phyloP scores from a whole-genome alignment of 2,113 vertebrate genomes.

The Hemiprocne comata region DNA sequence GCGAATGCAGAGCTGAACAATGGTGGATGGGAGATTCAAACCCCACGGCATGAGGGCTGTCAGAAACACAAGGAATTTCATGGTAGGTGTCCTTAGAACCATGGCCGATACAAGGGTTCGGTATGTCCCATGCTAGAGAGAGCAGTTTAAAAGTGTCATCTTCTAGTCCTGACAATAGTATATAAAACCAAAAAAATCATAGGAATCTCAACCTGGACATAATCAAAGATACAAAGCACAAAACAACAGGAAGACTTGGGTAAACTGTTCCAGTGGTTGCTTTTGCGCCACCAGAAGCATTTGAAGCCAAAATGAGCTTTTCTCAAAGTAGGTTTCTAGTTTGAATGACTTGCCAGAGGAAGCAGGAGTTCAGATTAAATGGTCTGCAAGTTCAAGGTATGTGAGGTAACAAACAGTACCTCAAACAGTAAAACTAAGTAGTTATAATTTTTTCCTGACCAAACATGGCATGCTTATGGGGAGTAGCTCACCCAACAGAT shows the following conservation, averaged over 20 bases:
- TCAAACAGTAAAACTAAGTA: not conserved
- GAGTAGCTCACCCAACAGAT: not conserved
- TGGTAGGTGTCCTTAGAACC: conserved; percentile 65
- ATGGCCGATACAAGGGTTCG: not conserved
- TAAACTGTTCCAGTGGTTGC: not conserved
- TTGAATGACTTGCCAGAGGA: not conserved
- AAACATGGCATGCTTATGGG: not conserved
- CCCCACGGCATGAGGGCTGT: conserved; percentile 16
- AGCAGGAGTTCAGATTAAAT: not conserved
- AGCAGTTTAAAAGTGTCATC: not conserved
- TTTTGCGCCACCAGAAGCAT: not conserved
- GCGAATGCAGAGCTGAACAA: conserved; percentile 62
- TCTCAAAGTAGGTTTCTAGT: not conserved
- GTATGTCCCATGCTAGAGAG: not conserved
- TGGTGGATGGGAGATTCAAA: conserved; percentile 64
- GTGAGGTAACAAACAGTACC: not conserved
- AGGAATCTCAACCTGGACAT: not conserved
- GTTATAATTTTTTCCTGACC: not conserved
- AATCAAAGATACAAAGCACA: not conserved
- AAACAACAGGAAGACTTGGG: not conserved
- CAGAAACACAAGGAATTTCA: conserved; percentile 83
- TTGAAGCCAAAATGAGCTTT: not conserved
- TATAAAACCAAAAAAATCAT: not conserved
- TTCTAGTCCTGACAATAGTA: not conserved
- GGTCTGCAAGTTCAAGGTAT: not conserved